These are phyloP conservation scores for Pantala flavescens DNA, from an alignment of 1,140 invertebrate species.

Conservation along the genomic window DNA sequence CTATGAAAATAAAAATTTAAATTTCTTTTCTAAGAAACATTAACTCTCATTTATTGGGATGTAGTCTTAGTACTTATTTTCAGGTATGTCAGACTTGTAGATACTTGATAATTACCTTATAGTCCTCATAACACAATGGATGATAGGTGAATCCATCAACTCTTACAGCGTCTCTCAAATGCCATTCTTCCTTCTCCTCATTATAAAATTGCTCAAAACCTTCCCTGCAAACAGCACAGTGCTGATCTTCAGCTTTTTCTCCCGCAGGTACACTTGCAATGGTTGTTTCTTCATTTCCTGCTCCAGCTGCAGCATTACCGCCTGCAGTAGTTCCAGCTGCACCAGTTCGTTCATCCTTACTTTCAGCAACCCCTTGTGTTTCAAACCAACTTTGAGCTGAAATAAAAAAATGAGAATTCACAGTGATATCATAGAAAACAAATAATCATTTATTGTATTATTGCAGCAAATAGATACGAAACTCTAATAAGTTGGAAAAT, in stretches of 20 bases:
- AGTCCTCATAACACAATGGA: constrained; percentile 82
- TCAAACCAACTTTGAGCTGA: constrained; percentile 83
- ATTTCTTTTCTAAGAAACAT: too few relatives aligned
- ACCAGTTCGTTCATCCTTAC: constrained; percentile 25
- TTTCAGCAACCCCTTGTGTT: constrained; percentile 38
- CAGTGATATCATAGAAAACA: background rate
- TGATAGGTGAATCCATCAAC: constrained; percentile 76
- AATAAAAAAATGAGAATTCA: constrained; percentile 26
- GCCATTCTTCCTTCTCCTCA: constrained; percentile 94
- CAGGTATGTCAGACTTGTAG: too few relatives aligned
- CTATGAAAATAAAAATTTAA: too few relatives aligned
- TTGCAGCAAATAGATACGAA: constrained; percentile 12
- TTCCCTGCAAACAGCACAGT: constrained; percentile 83
- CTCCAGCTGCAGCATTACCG: constrained; percentile 33
- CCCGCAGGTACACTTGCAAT: constrained; percentile 51
- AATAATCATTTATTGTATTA: constrained; percentile 12
- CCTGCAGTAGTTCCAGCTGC: constrained; percentile 36
- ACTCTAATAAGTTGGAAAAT: constrained; percentile 8
- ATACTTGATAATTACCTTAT: constrained; percentile 47
- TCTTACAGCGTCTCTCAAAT: constrained; percentile 68
- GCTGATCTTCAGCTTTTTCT: constrained; percentile 41
- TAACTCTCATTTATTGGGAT: too few relatives aligned
- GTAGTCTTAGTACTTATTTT: too few relatives aligned
- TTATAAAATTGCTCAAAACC: constrained; percentile 88
- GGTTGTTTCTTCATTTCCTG: constrained; percentile 39